phyloP scores from a whole-genome alignment of 1,140 invertebrate species.

The Microplitis demolitor region DNA sequence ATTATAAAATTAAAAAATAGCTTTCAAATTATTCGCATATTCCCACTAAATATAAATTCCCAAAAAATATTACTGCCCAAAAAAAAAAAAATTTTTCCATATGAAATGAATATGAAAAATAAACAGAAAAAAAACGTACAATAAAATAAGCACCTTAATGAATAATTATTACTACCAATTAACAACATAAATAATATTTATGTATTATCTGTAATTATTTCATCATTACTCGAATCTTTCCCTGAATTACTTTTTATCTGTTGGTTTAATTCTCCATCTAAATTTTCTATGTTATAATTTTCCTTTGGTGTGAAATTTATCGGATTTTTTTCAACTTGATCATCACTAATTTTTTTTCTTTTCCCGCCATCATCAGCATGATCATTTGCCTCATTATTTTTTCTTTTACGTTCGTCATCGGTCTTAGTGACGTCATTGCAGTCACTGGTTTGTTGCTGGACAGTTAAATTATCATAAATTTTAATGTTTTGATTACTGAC shows the following conservation, averaged over 20 bases:
- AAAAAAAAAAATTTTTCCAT: too few species aligned
- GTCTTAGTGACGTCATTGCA: background rate
- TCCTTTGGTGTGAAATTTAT: background rate
- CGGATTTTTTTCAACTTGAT: background rate
- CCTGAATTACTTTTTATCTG: background rate
- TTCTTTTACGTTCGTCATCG: conserved; percentile 6
- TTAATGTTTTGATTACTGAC: conserved; percentile 6
- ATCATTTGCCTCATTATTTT: conserved; percentile 3
- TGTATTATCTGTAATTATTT: conserved; percentile 20
- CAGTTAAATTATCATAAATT: too few species aligned
- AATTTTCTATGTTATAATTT: background rate
- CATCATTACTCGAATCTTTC: conserved; percentile 6
- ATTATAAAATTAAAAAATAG: too few species aligned
- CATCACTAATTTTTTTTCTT: background rate
- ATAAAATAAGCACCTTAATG: background rate
- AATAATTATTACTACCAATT: background rate
- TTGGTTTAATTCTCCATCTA: background rate
- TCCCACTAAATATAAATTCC: too few species aligned
- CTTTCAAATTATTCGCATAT: too few species aligned
- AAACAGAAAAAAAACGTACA: background rate
- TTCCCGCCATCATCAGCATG: conserved; percentile 12
- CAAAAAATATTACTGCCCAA: too few species aligned
- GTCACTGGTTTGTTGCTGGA: too few species aligned
- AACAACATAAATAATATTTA: background rate
- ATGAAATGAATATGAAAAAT: too few species aligned